Conservation (phyloP, 2,888 invertebrate genomes). For the Ormyrus labotus region DNA sequence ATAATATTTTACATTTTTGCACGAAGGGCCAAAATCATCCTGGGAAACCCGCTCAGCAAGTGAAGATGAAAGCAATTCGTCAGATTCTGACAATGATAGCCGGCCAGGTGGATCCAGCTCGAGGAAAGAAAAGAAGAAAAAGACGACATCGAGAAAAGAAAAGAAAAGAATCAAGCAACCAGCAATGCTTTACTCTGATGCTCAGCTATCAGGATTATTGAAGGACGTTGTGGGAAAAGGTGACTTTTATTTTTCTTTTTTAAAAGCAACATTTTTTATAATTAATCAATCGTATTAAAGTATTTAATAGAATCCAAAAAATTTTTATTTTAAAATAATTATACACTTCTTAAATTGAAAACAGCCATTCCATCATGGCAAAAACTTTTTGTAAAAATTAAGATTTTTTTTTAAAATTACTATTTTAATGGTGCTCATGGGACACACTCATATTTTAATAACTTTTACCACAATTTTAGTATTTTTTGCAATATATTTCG, state of each 20-base stretch:
- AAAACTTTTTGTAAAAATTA: too few relatives aligned
- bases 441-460: too few relatives aligned
- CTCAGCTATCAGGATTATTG: constrained; percentile 70
- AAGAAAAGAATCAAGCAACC: constrained; percentile 61
- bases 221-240: constrained; percentile 69
- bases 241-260: constrained; percentile 30
- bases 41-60: constrained; percentile 69
- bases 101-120: not conserved
- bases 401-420: too few relatives aligned
- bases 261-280: too few relatives aligned
- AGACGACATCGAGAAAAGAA: not conserved
- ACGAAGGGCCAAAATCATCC: constrained; percentile 64
- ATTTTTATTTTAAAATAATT: too few relatives aligned
- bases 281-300: too few relatives aligned
- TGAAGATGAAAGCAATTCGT: constrained; percentile 56
- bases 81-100: constrained; percentile 5
- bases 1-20: not conserved
- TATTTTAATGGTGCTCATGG: too few relatives aligned
- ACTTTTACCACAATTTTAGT: too few relatives aligned
- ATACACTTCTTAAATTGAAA: too few relatives aligned
- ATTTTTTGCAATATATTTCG: too few relatives aligned
- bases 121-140: constrained; percentile 44
- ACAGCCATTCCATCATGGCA: too few relatives aligned
- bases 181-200: constrained; percentile 67
- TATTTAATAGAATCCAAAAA: too few relatives aligned